Percentiles rank a stretch among this genome's conserved stretches.
Conservation (phyloP, 2,113 vertebrate genomes). For the Martes martes region DNA sequence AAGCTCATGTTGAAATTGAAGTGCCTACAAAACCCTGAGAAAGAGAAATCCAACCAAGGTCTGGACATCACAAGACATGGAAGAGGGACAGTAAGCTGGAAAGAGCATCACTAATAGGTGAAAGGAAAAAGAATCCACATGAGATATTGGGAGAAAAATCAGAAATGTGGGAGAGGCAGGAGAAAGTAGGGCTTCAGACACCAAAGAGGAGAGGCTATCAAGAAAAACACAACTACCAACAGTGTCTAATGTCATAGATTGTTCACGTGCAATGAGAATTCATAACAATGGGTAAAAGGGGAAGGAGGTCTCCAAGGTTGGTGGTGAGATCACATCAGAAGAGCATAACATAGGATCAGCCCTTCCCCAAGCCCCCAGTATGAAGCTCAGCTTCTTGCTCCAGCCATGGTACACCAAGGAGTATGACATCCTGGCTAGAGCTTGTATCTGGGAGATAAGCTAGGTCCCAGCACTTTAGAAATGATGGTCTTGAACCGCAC, state of each 20-base stretch:
- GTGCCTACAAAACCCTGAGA: background rate
- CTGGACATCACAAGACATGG: background rate
- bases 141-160: background rate
- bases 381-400: background rate
- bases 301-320: background rate
- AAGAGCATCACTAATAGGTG: background rate
- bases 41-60: background rate
- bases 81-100: background rate
- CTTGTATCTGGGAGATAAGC: background rate
- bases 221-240: background rate
- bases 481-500: background rate
- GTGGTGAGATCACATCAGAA: background rate
- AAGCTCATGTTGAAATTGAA: background rate
- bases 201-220: background rate
- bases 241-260: background rate
- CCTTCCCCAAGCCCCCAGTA: background rate
- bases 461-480: slow-evolving; percentile 10
- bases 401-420: background rate
- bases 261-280: background rate
- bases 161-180: background rate
- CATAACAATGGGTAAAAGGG: background rate
- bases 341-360: background rate
- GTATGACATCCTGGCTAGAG: background rate
- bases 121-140: background rate
- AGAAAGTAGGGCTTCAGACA: background rate